A percentile compares a stretch with the other conserved stretches of the same genome.
Conservation (phyloP, 2,113 vertebrate species). For the Penelope pileata region DNA sequence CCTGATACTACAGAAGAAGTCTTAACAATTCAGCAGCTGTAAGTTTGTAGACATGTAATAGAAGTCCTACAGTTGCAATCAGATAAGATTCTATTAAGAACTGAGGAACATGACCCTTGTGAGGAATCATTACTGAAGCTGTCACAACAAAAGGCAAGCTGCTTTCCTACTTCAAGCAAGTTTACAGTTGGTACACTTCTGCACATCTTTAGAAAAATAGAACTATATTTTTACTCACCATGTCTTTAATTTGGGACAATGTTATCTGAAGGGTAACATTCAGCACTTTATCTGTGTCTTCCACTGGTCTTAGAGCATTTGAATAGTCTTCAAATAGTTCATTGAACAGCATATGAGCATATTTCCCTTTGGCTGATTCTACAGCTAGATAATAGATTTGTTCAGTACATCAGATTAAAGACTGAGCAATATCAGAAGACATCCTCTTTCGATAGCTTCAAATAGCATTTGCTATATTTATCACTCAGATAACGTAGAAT, state of each 20-base stretch:
- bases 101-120: background rate
- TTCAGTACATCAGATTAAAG: background rate
- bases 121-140: background rate
- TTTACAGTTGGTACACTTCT: background rate
- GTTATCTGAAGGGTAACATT: slow-evolving; percentile 97
- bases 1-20: background rate
- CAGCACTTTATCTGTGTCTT: slow-evolving; percentile 92
- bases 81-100: background rate
- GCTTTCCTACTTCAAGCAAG: background rate
- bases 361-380: slow-evolving; percentile 89
- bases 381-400: slow-evolving; percentile 75
- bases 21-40: background rate
- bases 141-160: background rate
- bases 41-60: background rate
- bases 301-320: slow-evolving; percentile 90
- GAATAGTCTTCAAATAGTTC: slow-evolving; percentile 93
- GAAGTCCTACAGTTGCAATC: background rate
- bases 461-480: background rate
- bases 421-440: background rate
- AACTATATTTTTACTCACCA: slow-evolving; percentile 81
- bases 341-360: slow-evolving; percentile 90
- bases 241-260: slow-evolving; percentile 97
- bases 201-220: background rate
- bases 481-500: background rate
- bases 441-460: background rate